phyloP scores from a whole-genome alignment of 2,113 vertebrate species.

The Suncus etruscus region DNA sequence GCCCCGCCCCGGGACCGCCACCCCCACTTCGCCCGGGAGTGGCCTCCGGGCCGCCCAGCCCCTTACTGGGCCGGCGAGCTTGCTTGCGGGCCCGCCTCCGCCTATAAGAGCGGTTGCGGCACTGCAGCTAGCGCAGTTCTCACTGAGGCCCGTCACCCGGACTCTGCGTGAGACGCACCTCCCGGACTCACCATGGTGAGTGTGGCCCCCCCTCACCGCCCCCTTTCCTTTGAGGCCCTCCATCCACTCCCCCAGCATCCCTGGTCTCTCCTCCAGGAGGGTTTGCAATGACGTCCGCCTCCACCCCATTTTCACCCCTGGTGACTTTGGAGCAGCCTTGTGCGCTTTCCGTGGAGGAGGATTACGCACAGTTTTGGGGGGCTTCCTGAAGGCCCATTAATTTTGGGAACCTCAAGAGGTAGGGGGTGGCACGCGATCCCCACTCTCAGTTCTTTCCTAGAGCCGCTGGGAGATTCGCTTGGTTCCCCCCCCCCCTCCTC shows the following conservation, averaged over 20 bases:
- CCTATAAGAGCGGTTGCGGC: slow-evolving; percentile 79
- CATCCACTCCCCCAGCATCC: not conserved
- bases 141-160: slow-evolving; percentile 81
- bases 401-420: too few relatives aligned
- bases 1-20: not conserved
- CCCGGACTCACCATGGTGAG: slow-evolving; percentile 80
- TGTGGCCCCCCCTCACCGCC: slow-evolving; percentile 43
- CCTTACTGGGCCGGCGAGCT: slow-evolving; percentile 27
- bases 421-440: slow-evolving; percentile 47
- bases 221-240: not conserved
- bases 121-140: slow-evolving; percentile 83
- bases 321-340: slow-evolving; percentile 59
- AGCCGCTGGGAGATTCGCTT: slow-evolving; percentile 6
- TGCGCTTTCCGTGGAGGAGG: not conserved
- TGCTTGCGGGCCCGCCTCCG: slow-evolving; percentile 47
- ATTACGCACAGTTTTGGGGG: not conserved
- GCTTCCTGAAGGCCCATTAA: slow-evolving; percentile 29
- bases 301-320: not conserved
- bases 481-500: slow-evolving; percentile 7
- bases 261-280: not conserved
- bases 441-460: not conserved
- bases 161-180: slow-evolving; percentile 81
- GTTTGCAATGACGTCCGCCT: not conserved
- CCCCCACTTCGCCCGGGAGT: slow-evolving; percentile 16
- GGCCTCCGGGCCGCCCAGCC: not conserved